Evolutionary conservation across 2,113 vertebrate genomes (phyloP).

Genomic region (Trematocara variabile): DNA sequence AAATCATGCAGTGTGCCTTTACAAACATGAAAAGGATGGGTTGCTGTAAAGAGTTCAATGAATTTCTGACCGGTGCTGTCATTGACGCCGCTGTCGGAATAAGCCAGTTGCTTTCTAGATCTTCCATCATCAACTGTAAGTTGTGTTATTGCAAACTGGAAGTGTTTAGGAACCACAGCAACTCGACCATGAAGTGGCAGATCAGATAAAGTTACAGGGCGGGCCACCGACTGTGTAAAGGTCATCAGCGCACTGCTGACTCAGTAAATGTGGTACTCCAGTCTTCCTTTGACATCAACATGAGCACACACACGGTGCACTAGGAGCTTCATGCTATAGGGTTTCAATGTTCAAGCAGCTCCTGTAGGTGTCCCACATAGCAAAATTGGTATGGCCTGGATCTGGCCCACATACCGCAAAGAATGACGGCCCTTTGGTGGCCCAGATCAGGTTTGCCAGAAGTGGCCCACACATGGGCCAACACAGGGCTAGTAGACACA

Average conservation of each 20-base stretch:
- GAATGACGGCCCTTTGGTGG: neutral
- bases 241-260: neutral
- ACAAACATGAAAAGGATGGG: neutral
- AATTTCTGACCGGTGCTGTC: neutral
- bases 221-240: neutral
- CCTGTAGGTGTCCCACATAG: neutral
- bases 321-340: neutral
- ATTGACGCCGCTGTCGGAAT: fast-evolving
- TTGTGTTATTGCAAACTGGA: neutral
- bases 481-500: neutral
- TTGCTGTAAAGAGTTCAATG: neutral
- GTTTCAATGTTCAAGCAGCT: neutral
- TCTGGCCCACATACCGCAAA: neutral
- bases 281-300: neutral
- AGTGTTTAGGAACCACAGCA: neutral
- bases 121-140: neutral
- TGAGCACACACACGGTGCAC: neutral
- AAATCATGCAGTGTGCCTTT: neutral
- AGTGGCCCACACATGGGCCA: neutral
- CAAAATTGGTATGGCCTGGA: neutral
- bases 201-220: neutral
- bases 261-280: neutral
- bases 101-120: neutral
- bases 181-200: neutral
- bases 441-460: neutral